Base-by-base conservation (phyloP, 2,888 invertebrate species). In the Lordiphosa fenestrarum region DNA sequence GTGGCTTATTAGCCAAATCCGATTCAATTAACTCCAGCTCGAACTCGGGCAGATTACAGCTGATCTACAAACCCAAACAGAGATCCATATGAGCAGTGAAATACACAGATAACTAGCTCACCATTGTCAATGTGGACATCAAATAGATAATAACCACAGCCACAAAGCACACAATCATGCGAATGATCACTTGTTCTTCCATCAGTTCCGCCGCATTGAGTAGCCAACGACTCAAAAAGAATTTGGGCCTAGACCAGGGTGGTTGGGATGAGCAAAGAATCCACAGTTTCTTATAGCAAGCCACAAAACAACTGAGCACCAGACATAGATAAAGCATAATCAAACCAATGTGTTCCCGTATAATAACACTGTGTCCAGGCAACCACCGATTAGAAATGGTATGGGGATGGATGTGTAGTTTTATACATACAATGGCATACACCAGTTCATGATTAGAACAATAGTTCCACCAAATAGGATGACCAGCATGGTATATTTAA, bases 401-500 rank as follows among this genome's bases (percentile, higher is more conserved):
- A 15, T 15, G 15, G 9, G 4, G 12, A 23, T 13, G 12, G 35
- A 12, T 15, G 1, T 4, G 12, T 33, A 15, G 10, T 9, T 40
- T 3, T n/a, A 12, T 30, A 10, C 69, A 56, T 40, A 67, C 69
- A 12, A 37, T 7, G 72, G 41, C 5, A 54, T 23, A 2, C 42
- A 2, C 1, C 7, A 0, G n/a, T 51, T 25, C 40, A 91, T 90
- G 75, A 94, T 92, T 44, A 94, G 91, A 2, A 92, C 78, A 44
- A 92, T 90, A 12, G 92, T 90, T 55, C 91, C 91, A 10, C 94
- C 91, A 36, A 92, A 76, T 4, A 92, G 87, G 10, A 92, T 91
- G 73, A 92, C 91, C 1, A 92, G 86, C 19, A 94, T 89, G 82
- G 94, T 96, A 87, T 95, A 96, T 86, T 96, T 96, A 84, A 96